A percentile compares a stretch with the other conserved stretches of the same genome.
phyloP scores from a whole-genome alignment of 1,140 invertebrate species.

The Dufourea novaeangliae region DNA sequence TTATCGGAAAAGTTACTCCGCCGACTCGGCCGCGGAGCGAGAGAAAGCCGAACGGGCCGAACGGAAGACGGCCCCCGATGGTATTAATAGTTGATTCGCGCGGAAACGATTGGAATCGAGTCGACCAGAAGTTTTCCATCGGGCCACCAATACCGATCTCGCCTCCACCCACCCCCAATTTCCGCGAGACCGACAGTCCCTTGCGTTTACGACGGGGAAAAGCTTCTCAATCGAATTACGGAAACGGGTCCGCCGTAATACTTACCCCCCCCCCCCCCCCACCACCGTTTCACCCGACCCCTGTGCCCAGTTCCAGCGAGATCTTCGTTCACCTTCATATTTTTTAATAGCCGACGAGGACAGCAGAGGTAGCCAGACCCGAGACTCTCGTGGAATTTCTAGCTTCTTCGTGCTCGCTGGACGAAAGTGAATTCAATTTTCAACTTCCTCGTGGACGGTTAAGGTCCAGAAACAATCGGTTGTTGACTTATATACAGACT shows the following conservation, averaged over 20 bases:
- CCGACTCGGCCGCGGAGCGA: neutral
- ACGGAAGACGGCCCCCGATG: slow-evolving; percentile 1
- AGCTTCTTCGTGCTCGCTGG: too few species aligned
- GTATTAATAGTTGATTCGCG: slow-evolving; percentile 65
- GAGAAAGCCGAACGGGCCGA: slow-evolving; percentile 26
- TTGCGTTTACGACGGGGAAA: slow-evolving; percentile 11
- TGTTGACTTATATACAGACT: too few species aligned
- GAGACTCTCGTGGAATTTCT: too few species aligned
- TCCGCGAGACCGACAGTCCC: slow-evolving; percentile 15
- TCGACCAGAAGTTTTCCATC: slow-evolving; percentile 57
- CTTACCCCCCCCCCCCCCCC: slow-evolving; percentile 4
- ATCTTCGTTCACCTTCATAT: slow-evolving; percentile 1
- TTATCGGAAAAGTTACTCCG: slow-evolving; percentile 62
- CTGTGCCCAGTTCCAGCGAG: neutral
- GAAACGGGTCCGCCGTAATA: slow-evolving; percentile 28
- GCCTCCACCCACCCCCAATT: neutral
- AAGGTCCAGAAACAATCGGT: too few species aligned
- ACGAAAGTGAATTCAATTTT: too few species aligned
- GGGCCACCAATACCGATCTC: slow-evolving; percentile 5
- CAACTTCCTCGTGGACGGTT: too few species aligned
- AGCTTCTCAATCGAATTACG: slow-evolving; percentile 55
- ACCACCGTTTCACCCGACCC: too few species aligned
- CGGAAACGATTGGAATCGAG: slow-evolving; percentile 52
- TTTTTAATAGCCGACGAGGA: neutral
- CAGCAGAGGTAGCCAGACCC: too few species aligned